Evolutionary conservation across 2,888 invertebrate genomes (phyloP).

Genomic region (Philonicus albiceps): DNA sequence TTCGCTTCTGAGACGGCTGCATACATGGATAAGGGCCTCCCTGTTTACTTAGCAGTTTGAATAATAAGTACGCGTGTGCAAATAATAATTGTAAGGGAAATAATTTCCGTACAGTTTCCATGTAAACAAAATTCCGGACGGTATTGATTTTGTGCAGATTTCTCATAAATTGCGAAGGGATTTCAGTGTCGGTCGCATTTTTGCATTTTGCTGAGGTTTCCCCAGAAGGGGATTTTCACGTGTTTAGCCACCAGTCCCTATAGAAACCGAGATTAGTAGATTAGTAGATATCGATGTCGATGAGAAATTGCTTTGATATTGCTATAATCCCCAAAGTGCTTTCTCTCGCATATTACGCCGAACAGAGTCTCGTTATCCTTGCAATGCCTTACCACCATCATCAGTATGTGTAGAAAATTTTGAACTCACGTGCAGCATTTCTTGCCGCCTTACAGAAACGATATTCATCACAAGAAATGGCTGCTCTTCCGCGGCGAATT

Average conservation of each 20-base stretch:
- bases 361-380: neutral
- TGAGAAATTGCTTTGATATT: neutral
- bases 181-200: neutral
- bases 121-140: neutral
- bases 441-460: constrained; percentile 14
- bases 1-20: neutral
- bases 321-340: neutral
- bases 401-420: neutral
- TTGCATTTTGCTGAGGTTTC: neutral
- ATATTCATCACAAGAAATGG: constrained; percentile 63
- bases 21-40: neutral
- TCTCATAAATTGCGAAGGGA: neutral
- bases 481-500: constrained; percentile 86
- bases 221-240: neutral
- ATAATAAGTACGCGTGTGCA: neutral
- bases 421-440: constrained; percentile 6
- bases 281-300: neutral
- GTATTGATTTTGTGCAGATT: neutral
- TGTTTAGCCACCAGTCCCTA: neutral
- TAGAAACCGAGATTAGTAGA: neutral
- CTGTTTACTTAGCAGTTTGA: neutral
- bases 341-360: neutral
- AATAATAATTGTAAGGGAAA: neutral
- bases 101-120: neutral
- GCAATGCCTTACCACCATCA: neutral